phyloP scores from a whole-genome alignment of 2,888 invertebrate genomes.

The Agonopterix arenella region DNA sequence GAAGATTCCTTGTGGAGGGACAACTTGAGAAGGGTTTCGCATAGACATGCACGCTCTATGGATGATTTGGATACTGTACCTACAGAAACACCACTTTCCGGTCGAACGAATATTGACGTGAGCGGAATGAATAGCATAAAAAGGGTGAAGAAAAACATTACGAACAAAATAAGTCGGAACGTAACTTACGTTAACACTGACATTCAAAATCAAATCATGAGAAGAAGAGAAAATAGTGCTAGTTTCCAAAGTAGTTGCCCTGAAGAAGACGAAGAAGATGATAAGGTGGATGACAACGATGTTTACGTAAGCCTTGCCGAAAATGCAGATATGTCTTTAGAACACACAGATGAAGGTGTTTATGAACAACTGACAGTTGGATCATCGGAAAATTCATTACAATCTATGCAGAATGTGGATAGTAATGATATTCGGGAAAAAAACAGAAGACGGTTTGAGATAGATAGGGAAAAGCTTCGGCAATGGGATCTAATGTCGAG shows the following conservation, averaged over 20 bases:
- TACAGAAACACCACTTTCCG: slow-evolving; percentile 27
- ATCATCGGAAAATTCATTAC: slow-evolving; percentile 28
- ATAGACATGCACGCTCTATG: slow-evolving; percentile 88
- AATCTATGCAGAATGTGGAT: slow-evolving; percentile 9
- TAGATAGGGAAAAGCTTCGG: slow-evolving; percentile 90
- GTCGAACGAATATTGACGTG: slow-evolving; percentile 40
- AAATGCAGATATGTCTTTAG: slow-evolving; percentile 31
- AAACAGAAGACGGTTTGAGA: slow-evolving; percentile 74
- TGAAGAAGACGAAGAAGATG: slow-evolving; percentile 29
- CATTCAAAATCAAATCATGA: slow-evolving; percentile 67
- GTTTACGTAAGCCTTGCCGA: slow-evolving; percentile 72
- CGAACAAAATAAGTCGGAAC: slow-evolving; percentile 78
- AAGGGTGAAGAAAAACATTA: slow-evolving; percentile 48
- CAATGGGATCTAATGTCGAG: slow-evolving; percentile 95
- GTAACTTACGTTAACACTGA: slow-evolving; percentile 89
- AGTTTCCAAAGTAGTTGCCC: slow-evolving; percentile 28
- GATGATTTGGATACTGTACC: slow-evolving; percentile 83
- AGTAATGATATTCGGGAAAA: slow-evolving; percentile 18
- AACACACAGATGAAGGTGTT: slow-evolving; percentile 68
- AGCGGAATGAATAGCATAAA: slow-evolving; percentile 63
- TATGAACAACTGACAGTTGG: slow-evolving; percentile 76
- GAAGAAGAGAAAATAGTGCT: slow-evolving; percentile 40
- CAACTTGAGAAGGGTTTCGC: slow-evolving; percentile 85
- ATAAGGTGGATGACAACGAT: slow-evolving; percentile 61
- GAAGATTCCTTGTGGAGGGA: slow-evolving; percentile 90